Evolutionary conservation across 2,797 vertebrate genomes (phyloP), one percentile per base, ranked within the genome.

Genomic region (Sparus aurata): DNA sequence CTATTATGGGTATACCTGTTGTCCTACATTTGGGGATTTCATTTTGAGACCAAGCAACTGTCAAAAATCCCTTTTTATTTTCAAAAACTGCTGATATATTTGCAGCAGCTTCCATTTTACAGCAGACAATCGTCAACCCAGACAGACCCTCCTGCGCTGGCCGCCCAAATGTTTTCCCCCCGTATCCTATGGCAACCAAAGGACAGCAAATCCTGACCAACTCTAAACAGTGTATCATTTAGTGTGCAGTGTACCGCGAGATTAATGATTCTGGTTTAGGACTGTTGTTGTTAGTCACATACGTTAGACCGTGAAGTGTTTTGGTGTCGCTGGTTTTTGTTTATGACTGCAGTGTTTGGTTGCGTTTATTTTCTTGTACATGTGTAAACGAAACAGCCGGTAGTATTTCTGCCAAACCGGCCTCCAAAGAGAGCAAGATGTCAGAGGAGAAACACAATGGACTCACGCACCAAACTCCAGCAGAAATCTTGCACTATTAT

Each of bases 301-400:
- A 80, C 25, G 20, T 90, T 87, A 65, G 41, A 74, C 67, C 25
- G 52, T 34, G 45, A 30, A 85, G 68, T 75, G 55, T 88, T 38
- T 84, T 84, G 77, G 74, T 87, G 80, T 85, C 68, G 7, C 25
- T 43, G 23, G 53, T 66, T 87, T 38, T 53, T 90, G 87, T 91
- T 92, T 91, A 91, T 70, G 59, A 54, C 61, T 12, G 5, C 11
- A 15, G 76, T 77, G 71, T 86, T 91, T 85, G 68, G 66, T 79
- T 78, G 54, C 52, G 75, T 91, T 91, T 87, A 85, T 91, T 89
- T 88, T 79, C 67, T 64, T 75, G 75, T 84, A 77, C 20, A 3
- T 79, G 72, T 78, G 60, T 27, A 83, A 80, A 80, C 68, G 62
- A 86, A 84, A 73, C 75, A 34, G 69, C 41, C 50, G 8, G 45